Evolutionary conservation across 1,140 invertebrate genomes (phyloP), one percentile per base, ranked within the genome.

Genomic region (Sinella curviseta): DNA sequence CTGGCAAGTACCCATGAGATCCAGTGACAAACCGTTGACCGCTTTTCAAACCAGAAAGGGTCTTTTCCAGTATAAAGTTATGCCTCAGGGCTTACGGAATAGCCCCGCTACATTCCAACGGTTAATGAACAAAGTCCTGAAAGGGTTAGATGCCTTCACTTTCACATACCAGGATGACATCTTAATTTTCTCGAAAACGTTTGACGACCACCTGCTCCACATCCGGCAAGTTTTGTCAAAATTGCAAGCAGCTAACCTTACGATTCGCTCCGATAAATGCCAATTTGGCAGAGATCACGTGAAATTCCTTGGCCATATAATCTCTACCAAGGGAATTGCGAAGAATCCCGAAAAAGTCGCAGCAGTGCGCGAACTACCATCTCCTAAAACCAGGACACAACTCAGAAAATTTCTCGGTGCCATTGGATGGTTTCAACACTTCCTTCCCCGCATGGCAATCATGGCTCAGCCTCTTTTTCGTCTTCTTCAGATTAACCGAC

Each of bases 361-460:
- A 28, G 85, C 86, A 1, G 86, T 88, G 24, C 35, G 79, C n/a
- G 74, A 86, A 36, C 85, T 85, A 77, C 84, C 85, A 1, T 67
- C 33, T 20, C 87, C 86, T 8, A 84, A 76, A 70, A 86, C 79
- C 78, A 76, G 84, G 2, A 85, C 86, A 57, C 84, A 88, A 65
- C 34, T 89, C 0, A 78, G 87, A 57, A 30, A 83, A 30, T 89
- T 90, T 80, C 48, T 89, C 0, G 89, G 89, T 0, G 80, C 89
- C 33, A 81, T 84, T 1, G 84, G 85, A 1, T 89, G 87, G 83
- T 89, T 88, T 79, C 54, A 85, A 30, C 76, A 85, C 48, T 88
- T 87, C 83, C 81, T 89, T 2, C 24, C 81, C 80, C 0, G 83
- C 83, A 70, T 87, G 84, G 81, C 85, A 30, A 79, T 74, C 28